Conservation (phyloP, 2,113 vertebrate genomes). For the Pavo muticus region DNA sequence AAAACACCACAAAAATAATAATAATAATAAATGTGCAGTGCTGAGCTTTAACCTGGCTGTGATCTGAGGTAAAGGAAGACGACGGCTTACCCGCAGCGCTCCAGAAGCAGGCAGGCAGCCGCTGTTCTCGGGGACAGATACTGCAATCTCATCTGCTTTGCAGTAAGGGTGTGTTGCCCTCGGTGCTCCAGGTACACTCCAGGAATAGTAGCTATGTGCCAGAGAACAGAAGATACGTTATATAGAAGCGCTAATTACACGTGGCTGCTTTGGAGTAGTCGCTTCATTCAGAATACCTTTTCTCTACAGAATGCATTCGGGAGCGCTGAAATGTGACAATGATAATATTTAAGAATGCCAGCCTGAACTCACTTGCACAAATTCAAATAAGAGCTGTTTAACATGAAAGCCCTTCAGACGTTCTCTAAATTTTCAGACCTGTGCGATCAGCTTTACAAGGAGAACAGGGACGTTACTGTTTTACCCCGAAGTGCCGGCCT, state of each 20-base stretch:
- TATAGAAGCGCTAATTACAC: not conserved
- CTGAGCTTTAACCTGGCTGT: not conserved
- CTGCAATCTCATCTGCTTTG: not conserved
- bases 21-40: not conserved
- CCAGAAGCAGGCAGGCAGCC: not conserved
- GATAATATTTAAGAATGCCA: not conserved
- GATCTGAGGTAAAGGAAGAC: not conserved
- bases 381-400: not conserved
- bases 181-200: not conserved
- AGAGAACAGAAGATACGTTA: not conserved
- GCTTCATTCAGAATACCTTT: not conserved
- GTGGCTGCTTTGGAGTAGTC: not conserved
- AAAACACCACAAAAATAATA: not conserved
- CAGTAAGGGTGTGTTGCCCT: not conserved
- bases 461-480: not conserved
- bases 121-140: not conserved
- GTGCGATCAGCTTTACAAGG: not conserved
- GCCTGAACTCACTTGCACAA: not conserved
- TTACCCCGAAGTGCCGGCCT: not conserved
- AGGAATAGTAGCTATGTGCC: not conserved
- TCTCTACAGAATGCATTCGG: not conserved
- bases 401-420: not conserved
- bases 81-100: slow-evolving; percentile 1
- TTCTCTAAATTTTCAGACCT: not conserved
- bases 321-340: not conserved